phyloP scores from a whole-genome alignment of 2,113 vertebrate genomes.

The Chloropsis hardwickii region DNA sequence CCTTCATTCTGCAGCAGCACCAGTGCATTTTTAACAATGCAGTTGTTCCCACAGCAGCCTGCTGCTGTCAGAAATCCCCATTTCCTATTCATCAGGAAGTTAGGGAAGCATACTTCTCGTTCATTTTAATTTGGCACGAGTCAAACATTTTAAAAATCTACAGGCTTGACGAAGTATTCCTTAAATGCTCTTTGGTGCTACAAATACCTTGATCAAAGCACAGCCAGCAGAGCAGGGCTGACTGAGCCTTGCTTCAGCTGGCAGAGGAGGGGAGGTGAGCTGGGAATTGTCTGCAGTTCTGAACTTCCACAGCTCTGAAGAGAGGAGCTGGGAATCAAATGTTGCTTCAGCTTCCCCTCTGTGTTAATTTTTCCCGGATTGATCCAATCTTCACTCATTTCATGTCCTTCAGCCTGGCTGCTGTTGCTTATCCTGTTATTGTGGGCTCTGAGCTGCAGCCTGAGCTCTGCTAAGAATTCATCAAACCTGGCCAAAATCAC shows the following conservation, averaged over 20 bases:
- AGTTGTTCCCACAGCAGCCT: neutral
- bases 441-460: neutral
- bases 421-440: neutral
- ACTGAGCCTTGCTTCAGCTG: rapidly evolving
- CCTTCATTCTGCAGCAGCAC: neutral
- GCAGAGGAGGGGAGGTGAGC: neutral
- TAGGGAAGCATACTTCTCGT: neutral
- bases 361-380: neutral
- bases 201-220: neutral
- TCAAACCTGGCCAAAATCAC: neutral
- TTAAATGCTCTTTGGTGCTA: neutral
- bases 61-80: neutral
- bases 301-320: neutral
- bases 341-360: neutral
- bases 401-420: neutral
- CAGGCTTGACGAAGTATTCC: neutral
- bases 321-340: neutral
- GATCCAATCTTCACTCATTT: neutral
- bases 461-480: neutral
- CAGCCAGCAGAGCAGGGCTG: neutral
- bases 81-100: neutral
- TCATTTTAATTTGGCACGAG: neutral
- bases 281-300: neutral
- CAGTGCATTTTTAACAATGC: neutral
- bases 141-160: neutral